phyloP scores from a whole-genome alignment of 2,888 invertebrate species.

The Teleiodes luculella region DNA sequence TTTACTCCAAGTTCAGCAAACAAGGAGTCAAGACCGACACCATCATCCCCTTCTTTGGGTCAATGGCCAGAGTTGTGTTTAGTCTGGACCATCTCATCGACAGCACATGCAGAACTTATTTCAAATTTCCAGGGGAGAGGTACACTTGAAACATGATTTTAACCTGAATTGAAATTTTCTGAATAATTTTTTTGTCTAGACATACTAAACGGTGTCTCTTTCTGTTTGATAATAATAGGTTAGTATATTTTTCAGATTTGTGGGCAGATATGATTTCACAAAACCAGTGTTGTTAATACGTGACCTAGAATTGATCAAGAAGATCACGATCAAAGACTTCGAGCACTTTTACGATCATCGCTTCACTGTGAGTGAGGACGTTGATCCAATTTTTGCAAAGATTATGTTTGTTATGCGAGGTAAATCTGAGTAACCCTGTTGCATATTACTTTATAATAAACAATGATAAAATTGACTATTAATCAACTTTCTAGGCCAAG shows the following conservation, averaged over 20 bases:
- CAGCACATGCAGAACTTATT: constrained; percentile 31
- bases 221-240: too few species aligned
- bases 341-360: constrained; percentile 74
- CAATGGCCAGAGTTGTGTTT: constrained; percentile 35
- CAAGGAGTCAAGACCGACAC: constrained; percentile 41
- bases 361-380: constrained; percentile 43
- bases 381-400: constrained; percentile 71
- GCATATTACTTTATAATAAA: not conserved
- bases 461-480: too few species aligned
- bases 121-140: constrained; percentile 46
- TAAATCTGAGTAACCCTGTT: constrained; percentile 20
- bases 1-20: constrained; percentile 38
- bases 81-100: constrained; percentile 31
- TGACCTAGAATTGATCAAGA: constrained; percentile 71
- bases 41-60: constrained; percentile 44
- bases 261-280: constrained; percentile 64
- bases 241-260: constrained; percentile 55
- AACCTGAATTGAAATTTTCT: too few species aligned
- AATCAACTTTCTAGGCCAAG: too few species aligned
- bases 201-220: too few species aligned
- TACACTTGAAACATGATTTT: constrained; percentile 21
- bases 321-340: constrained; percentile 73
- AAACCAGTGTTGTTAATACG: constrained; percentile 57
- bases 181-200: too few species aligned
- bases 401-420: constrained; percentile 66